Evolutionary conservation across 2,797 vertebrate species (phyloP), one percentile per base, ranked within the genome.

Genomic region (Coendou prehensilis): DNA sequence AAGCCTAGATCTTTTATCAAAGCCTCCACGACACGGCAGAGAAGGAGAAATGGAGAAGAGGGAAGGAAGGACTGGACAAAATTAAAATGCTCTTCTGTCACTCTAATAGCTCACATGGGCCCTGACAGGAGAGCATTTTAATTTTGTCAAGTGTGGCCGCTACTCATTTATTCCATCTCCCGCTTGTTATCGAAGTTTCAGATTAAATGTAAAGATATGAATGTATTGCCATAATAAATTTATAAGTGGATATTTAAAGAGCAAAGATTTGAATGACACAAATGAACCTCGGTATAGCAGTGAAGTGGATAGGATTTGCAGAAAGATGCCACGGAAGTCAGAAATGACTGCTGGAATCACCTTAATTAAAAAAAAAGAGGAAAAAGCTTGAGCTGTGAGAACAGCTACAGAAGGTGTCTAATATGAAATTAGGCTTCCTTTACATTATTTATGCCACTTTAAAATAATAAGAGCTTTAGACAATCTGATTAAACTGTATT

Each of bases 211-310:
- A 98, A 98, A 98, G 97, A 98, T 98, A 97, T 92, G 93, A 98
- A 97, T 96, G 91, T 92, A 95, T 98, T 97, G 97, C 94, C 95
- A 98, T 98, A 98, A 98, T 98, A 98, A 97, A 98, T 98, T 98
- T 98, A 98, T 98, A 98, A 98, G 95, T 95, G 97, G 94, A 97
- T 98, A 98, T 98, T 98, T 98, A 98, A 98, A 98, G 97, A 98
- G 93, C 93, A 98, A 98, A 97, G 91, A 98, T 98, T 98, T 98
- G 97, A 98, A 98, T 98, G 97, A 98, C 98, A 98, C 82, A 98
- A 98, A 98, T 98, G 93, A 98, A 98, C 93, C 96, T 98, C 59
- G 1, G 47, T 94, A 13, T 87, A 98, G 90, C 96, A 97, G 75
- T 93, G 92, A 80, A 97, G 81, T 96, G 96, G 97, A 96, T 91